Conservation (phyloP, 1,140 invertebrate species). For the Lepidotrigona ventralis region DNA sequence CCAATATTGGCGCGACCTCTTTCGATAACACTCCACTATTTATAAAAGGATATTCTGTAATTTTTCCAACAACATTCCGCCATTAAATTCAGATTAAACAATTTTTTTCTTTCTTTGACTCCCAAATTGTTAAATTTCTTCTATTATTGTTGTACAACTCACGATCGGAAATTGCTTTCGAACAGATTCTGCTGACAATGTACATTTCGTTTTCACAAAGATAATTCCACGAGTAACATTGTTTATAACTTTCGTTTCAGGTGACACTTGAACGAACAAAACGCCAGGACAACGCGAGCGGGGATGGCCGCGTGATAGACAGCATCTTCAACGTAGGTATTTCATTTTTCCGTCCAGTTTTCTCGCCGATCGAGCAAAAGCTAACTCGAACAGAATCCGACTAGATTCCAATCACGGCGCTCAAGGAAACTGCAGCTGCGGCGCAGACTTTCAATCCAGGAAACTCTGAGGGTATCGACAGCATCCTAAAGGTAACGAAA, state of each 20-base stretch:
- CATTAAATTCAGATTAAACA: no score
- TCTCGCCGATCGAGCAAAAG: background rate
- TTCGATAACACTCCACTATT: no score
- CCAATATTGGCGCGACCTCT: no score
- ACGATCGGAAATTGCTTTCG: no score
- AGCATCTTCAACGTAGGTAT: constrained; percentile 72
- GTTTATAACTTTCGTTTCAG: constrained; percentile 32
- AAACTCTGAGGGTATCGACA: constrained; percentile 65
- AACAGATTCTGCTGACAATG: no score
- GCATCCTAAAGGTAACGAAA: constrained; percentile 67
- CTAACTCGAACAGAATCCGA: background rate
- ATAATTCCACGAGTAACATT: no score
- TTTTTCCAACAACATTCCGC: no score
- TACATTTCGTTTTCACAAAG: no score
- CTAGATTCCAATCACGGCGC: constrained; percentile 73
- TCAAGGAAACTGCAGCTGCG: constrained; percentile 68
- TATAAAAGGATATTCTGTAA: no score
- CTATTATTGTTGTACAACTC: no score
- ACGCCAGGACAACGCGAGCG: constrained; percentile 4
- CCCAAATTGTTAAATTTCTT: no score
- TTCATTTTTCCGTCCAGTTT: background rate
- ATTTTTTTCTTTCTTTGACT: no score
- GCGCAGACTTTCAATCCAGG: constrained; percentile 67
- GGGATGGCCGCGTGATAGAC: constrained; percentile 62
- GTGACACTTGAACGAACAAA: background rate